Evolutionary conservation across 1,140 invertebrate genomes (phyloP).

Genomic region (Chironomus tepperi): DNA sequence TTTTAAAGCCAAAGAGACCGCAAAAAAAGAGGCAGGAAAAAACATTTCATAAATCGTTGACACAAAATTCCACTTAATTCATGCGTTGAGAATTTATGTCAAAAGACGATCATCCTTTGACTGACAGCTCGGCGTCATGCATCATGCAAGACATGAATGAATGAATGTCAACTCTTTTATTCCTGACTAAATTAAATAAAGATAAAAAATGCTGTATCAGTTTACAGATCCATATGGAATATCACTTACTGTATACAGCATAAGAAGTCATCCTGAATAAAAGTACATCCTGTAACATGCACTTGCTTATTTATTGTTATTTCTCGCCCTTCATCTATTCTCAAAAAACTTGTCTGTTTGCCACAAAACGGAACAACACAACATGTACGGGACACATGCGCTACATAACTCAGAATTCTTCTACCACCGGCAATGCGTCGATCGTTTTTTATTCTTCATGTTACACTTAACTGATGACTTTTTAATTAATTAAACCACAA

Average conservation of each 20-base stretch:
- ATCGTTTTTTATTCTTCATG: constrained; percentile 7
- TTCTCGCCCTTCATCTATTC: background rate
- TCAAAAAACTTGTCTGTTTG: background rate
- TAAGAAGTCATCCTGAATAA: background rate
- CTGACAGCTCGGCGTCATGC: constrained; percentile 10
- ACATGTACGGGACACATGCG: background rate
- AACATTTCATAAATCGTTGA: background rate
- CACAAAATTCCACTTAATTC: constrained; percentile 7
- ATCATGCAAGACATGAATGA: background rate
- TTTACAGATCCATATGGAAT: background rate
- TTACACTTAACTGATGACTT: background rate
- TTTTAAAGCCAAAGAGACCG: background rate
- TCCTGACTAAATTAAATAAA: background rate
- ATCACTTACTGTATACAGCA: background rate
- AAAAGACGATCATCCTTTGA: background rate
- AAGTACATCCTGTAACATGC: background rate
- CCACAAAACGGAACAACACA: background rate
- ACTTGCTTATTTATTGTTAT: background rate
- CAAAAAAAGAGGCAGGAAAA: background rate
- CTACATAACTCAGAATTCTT: background rate
- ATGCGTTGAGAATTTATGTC: background rate
- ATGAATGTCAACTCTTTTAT: background rate
- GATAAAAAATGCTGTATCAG: background rate
- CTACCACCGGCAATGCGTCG: background rate
- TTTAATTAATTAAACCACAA: constrained; percentile 10